These are phyloP conservation scores for Hycleus phaleratus DNA, from an alignment of 1,140 invertebrate species.

Conservation along the genomic window DNA sequence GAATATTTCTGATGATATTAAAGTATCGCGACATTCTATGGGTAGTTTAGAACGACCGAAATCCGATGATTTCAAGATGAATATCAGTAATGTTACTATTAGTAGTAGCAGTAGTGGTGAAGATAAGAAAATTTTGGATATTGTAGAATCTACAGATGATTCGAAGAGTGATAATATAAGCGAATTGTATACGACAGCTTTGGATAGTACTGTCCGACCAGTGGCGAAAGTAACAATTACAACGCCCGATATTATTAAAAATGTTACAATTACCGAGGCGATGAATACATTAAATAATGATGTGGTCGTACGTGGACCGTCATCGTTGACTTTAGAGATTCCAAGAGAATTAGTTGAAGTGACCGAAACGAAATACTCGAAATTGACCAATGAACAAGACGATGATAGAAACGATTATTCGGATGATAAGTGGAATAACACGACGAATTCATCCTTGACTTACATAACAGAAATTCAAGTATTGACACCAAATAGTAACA, in stretches of 20 bases:
- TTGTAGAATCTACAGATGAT: neutral
- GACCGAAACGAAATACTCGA: constrained; percentile 2
- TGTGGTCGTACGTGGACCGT: constrained; percentile 22
- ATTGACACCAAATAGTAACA: constrained; percentile 21
- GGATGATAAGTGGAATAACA: constrained; percentile 8
- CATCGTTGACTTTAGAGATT: constrained; percentile 24
- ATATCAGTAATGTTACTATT: constrained; percentile 30
- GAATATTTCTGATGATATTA: constrained; percentile 52
- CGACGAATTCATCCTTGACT: constrained; percentile 23
- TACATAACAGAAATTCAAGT: constrained; percentile 40
- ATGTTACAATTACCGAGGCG: constrained; percentile 28
- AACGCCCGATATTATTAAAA: constrained; percentile 30
- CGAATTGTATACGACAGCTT: constrained; percentile 31
- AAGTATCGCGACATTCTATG: constrained; percentile 49
- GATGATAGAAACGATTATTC: neutral
- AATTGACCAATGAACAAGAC: constrained; percentile 3
- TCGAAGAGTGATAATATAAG: constrained; percentile 12
- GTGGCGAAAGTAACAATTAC: constrained; percentile 10
- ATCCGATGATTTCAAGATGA: constrained; percentile 46
- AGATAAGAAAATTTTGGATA: neutral
- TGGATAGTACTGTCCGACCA: constrained; percentile 19
- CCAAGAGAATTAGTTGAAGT: neutral
- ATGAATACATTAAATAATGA: constrained; percentile 29
- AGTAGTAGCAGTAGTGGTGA: neutral
- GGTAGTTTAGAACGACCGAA: constrained; percentile 45